Evolutionary conservation across 2,888 invertebrate genomes (phyloP).

Genomic region (Tromatobia lineatoria): DNA sequence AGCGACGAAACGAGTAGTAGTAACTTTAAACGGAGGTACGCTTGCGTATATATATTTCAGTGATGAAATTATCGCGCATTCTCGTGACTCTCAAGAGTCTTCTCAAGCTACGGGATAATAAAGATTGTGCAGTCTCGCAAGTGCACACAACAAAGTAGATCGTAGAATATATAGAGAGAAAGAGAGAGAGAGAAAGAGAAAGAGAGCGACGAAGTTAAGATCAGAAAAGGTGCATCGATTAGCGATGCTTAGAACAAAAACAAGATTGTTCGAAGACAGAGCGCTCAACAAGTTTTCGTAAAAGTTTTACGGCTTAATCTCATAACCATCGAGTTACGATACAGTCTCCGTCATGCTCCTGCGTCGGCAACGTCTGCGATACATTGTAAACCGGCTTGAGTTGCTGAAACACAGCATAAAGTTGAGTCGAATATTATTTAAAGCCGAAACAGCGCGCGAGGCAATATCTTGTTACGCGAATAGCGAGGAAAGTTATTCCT

Average conservation of each 20-base stretch:
- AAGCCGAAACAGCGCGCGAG: constrained; percentile 16
- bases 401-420: constrained; percentile 14
- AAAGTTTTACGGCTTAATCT: constrained; percentile 21
- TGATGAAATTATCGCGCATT: constrained; percentile 36
- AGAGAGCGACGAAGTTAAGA: constrained; percentile 32
- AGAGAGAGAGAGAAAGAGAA: constrained; percentile 59
- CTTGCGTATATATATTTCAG: constrained; percentile 28
- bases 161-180: constrained; percentile 18
- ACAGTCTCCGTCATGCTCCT: constrained; percentile 57
- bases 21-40: constrained; percentile 31
- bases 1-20: constrained; percentile 22
- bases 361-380: constrained; percentile 31
- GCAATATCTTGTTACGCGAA: constrained; percentile 19
- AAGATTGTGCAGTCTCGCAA: constrained; percentile 49
- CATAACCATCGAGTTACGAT: constrained; percentile 34
- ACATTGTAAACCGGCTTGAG: constrained; percentile 30
- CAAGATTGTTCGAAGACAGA: constrained; percentile 40
- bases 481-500: background rate
- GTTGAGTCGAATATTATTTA: background rate
- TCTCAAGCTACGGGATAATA: constrained; percentile 31
- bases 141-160: constrained; percentile 38
- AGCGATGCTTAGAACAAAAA: constrained; percentile 41
- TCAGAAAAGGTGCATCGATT: constrained; percentile 48
- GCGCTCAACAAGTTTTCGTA: background rate
- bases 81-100: constrained; percentile 20